Evolutionary conservation across 2,797 vertebrate species (phyloP).

Genomic region (Paedocypris micromegethes): DNA sequence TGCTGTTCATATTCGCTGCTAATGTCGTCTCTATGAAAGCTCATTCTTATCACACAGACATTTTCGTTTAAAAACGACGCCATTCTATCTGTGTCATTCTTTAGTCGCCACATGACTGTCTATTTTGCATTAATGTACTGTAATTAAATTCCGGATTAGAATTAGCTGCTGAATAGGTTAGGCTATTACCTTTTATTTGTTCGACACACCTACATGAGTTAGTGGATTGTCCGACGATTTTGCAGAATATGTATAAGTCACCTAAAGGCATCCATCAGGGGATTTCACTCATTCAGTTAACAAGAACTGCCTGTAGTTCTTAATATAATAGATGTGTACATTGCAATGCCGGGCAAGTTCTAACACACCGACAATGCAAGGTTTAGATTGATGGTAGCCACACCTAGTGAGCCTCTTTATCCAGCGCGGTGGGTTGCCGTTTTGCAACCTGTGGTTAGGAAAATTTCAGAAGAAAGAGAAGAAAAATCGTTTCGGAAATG

Average conservation of each 20-base stretch:
- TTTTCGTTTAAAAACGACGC: too few species aligned
- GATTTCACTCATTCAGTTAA: constrained; percentile 26
- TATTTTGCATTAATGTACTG: too few species aligned
- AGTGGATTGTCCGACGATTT: neutral
- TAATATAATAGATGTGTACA: constrained; percentile 15
- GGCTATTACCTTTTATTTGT: neutral
- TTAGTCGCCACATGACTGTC: too few species aligned
- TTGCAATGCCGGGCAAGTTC: constrained; percentile 30
- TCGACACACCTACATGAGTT: constrained; percentile 12
- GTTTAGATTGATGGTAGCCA: constrained; percentile 24
- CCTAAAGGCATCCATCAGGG: constrained; percentile 26
- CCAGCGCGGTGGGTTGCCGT: neutral
- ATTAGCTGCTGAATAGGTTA: neutral
- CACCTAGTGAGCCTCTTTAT: constrained; percentile 25
- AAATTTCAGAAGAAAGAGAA: neutral
- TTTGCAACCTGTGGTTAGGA: constrained; percentile 1
- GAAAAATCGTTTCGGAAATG: constrained; percentile 1
- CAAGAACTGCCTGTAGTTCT: constrained; percentile 8
- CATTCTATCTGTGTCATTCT: too few species aligned
- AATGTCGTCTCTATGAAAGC: neutral
- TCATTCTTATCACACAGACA: too few species aligned
- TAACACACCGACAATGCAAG: constrained; percentile 29
- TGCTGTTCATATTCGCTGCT: neutral
- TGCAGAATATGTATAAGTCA: constrained; percentile 8
- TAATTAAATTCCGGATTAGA: neutral